phyloP scores from a whole-genome alignment of 2,888 invertebrate species.

The Stenurella melanura region DNA sequence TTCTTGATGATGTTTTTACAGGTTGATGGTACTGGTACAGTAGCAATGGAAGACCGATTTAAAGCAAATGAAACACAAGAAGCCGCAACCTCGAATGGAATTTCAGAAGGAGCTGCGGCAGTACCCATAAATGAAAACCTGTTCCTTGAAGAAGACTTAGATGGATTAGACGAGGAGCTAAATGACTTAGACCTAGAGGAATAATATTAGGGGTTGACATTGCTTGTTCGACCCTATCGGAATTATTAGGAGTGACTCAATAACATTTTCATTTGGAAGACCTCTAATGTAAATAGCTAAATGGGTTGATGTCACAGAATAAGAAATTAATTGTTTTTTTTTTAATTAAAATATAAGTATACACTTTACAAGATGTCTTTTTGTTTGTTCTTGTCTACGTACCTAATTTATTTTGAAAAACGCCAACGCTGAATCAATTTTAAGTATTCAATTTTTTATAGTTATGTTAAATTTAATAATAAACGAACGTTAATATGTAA shows the following conservation, averaged over 20 bases:
- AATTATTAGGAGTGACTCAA: constrained; percentile 39
- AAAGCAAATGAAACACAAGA: constrained; percentile 71
- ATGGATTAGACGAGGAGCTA: constrained; percentile 86
- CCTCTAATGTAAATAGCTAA: constrained; percentile 7
- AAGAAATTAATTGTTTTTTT: constrained; percentile 17
- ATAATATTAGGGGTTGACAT: constrained; percentile 60
- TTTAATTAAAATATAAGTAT: constrained; percentile 28
- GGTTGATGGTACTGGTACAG: constrained; percentile 85
- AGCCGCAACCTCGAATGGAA: constrained; percentile 54
- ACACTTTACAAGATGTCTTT: background rate
- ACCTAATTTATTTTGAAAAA: background rate
- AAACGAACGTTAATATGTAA: background rate
- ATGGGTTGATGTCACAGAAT: constrained; percentile 16
- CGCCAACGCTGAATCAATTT: background rate
- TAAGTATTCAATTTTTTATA: background rate
- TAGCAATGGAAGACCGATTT: constrained; percentile 81
- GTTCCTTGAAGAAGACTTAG: constrained; percentile 91
- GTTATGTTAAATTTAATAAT: background rate
- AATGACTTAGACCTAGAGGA: constrained; percentile 86
- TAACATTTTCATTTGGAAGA: background rate
- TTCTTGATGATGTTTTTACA: constrained; percentile 62
- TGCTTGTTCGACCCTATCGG: constrained; percentile 47
- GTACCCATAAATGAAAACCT: constrained; percentile 94
- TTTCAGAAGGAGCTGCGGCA: constrained; percentile 75
- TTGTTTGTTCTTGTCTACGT: background rate